These are phyloP conservation scores for Cryptocephalus moraei DNA, from an alignment of 2,888 invertebrate genomes.

Conservation along the genomic window DNA sequence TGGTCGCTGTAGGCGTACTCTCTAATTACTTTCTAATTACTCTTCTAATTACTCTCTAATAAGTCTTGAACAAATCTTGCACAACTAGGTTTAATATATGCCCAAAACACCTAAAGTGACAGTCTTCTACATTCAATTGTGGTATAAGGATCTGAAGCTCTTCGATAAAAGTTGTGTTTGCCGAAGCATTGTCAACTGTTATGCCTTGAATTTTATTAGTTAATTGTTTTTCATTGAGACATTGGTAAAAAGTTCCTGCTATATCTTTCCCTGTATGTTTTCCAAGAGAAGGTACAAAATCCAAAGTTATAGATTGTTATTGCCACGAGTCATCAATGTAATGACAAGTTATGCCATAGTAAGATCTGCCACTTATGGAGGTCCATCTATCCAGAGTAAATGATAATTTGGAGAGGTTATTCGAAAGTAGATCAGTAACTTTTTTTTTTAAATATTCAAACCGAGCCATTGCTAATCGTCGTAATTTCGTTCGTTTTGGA, in stretches of 20 bases:
- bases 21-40: no score
- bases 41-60: constrained; percentile 1
- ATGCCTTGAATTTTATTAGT: constrained; percentile 17
- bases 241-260: constrained; percentile 12
- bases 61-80: constrained; percentile 12
- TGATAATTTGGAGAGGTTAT: no score
- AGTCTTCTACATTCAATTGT: constrained; percentile 16
- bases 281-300: constrained; percentile 21
- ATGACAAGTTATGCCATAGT: no score
- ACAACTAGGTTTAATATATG: constrained; percentile 22
- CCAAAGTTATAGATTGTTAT: no score
- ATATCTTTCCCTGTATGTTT: constrained; percentile 21
- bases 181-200: constrained; percentile 15
- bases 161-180: constrained; percentile 18
- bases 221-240: constrained; percentile 8
- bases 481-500: constrained; percentile 3
- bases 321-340: no score
- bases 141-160: constrained; percentile 8
- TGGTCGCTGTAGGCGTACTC: no score
- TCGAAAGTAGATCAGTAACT: constrained; percentile 3
- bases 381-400: constrained; percentile 22
- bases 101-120: no score
- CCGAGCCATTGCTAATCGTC: background rate
- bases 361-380: constrained; percentile 14
- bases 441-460: constrained; percentile 1